Conservation (phyloP, 2,888 invertebrate genomes). For the Neria commutata region DNA sequence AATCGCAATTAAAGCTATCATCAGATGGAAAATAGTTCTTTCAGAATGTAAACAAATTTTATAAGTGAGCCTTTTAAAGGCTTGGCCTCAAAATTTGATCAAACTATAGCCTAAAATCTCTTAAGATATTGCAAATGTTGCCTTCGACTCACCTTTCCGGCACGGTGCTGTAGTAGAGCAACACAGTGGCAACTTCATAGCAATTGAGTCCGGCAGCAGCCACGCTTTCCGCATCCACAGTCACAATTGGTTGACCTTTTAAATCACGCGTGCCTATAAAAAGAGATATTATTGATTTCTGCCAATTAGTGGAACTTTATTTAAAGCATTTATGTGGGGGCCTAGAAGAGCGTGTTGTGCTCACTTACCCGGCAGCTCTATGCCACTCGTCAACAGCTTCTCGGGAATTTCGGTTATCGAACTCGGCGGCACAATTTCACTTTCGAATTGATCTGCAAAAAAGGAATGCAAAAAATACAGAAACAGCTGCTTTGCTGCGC, state of each 20-base stretch:
- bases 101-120: too few species aligned
- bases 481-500: neutral
- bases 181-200: constrained; percentile 72
- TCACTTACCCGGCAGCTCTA: constrained; percentile 72
- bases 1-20: too few species aligned
- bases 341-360: too few species aligned
- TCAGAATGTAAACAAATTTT: too few species aligned
- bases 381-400: constrained; percentile 71
- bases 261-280: constrained; percentile 69
- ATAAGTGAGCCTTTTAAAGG: too few species aligned
- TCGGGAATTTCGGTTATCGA: constrained; percentile 71
- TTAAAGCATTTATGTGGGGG: constrained; percentile 23
- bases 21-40: too few species aligned
- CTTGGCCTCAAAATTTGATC: too few species aligned
- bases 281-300: constrained; percentile 22
- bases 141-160: constrained; percentile 71
- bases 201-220: constrained; percentile 68
- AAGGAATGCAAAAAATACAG: constrained; percentile 14
- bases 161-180: constrained; percentile 75
- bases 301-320: neutral
- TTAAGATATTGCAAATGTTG: neutral
- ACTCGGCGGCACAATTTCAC: constrained; percentile 65
- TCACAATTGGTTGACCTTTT: constrained; percentile 70
- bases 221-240: constrained; percentile 69
- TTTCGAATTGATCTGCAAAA: constrained; percentile 47